Base-by-base conservation (phyloP, 2,113 vertebrate species). In the Notarius lentiginosus region DNA sequence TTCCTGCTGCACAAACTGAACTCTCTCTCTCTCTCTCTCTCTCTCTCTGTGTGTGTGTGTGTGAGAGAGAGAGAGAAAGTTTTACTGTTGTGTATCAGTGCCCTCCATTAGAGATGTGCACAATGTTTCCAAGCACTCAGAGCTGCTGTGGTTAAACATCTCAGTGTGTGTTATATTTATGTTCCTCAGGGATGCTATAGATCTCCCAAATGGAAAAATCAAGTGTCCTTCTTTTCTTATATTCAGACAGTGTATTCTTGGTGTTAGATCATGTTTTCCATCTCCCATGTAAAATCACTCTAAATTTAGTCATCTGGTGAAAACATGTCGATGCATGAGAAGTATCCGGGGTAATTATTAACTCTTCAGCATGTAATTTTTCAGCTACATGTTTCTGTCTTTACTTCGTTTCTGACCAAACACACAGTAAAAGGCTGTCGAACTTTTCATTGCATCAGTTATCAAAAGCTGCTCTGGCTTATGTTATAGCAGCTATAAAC, bases 1-100 rank as follows among this genome's bases (percentile, higher is more conserved):
- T 72, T 41, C 34, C 68, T 41, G 15, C 27, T 68, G 65, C 2
- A 27, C n/a, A 27, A 66, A 66, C 11, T 66, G 65, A 66, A 14
- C 27, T 17, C 15, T 72, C 30, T 17, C 5, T 41, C 30, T 18
- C 66, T 34, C 12, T 34, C 6, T 68, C 65, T 30, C 65, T 30
- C 68, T 41, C 34, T n/a, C n/a, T n/a, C n/a, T n/a, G n/a, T n/a
- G n/a, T n/a, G n/a, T n/a, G n/a, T n/a, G n/a, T n/a, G n/a, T n/a
- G n/a, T n/a, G 34, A 41, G 34, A 41, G 2, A 41, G 34, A 41
- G 2, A 41, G 34, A 79, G 1, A 53, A 49, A 27, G 1, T 24
- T 53, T 84, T 47, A 47, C 49, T 91, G 85, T 93, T 91, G 84
- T n/a, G 92, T 93, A 90, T 91, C 91, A 90, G 89, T 92, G 55